phyloP scores from a whole-genome alignment of 2,797 vertebrate species.

The Pempheris klunzingeri region DNA sequence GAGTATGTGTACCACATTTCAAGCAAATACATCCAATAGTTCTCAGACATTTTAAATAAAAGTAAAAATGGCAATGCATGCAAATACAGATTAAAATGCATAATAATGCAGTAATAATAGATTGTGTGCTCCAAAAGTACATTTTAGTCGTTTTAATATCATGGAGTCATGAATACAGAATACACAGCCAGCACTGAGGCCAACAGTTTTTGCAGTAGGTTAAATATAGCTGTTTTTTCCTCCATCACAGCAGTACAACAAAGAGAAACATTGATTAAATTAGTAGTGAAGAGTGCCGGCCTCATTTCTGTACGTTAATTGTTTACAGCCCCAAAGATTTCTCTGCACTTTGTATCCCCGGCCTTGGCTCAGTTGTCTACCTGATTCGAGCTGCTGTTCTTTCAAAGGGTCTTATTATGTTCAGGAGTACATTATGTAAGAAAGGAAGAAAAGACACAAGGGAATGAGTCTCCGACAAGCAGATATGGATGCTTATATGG shows the following conservation, averaged over 20 bases:
- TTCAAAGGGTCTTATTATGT: slow-evolving; percentile 13
- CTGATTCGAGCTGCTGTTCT: not conserved
- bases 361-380: not conserved
- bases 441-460: not conserved
- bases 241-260: slow-evolving; percentile 2
- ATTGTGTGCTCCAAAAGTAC: not conserved
- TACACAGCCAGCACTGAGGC: not conserved
- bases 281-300: not conserved
- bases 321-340: slow-evolving; percentile 1
- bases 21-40: too few relatives aligned
- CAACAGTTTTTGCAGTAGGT: not conserved
- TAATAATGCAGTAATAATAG: too few relatives aligned
- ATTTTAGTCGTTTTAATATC: not conserved
- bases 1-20: too few relatives aligned
- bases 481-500: too few relatives aligned
- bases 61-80: too few relatives aligned
- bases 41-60: too few relatives aligned
- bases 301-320: slow-evolving; percentile 35
- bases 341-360: not conserved
- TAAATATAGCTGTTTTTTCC: slow-evolving; percentile 12
- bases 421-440: not conserved
- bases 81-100: not conserved
- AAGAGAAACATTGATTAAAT: slow-evolving; percentile 3
- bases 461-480: slow-evolving; percentile 5
- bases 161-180: not conserved